phyloP scores from a whole-genome alignment of 2,113 vertebrate genomes.

The Solea solea region DNA sequence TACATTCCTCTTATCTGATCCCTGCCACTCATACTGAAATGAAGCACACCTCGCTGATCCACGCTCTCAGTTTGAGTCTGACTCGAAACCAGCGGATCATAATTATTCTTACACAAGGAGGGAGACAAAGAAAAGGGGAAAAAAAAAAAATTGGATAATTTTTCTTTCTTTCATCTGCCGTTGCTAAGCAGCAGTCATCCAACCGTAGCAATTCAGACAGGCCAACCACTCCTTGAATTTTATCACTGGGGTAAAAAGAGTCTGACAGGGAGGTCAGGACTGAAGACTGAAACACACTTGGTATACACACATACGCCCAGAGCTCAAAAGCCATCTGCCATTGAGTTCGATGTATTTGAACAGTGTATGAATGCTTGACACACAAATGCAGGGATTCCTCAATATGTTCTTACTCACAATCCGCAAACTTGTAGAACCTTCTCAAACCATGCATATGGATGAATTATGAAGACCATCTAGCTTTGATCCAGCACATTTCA shows the following conservation, averaged over 20 bases:
- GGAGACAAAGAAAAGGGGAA: slow-evolving; percentile 14
- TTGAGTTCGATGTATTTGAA: not conserved
- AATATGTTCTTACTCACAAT: too few relatives aligned
- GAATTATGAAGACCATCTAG: too few relatives aligned
- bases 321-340: not conserved
- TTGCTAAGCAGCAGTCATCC: slow-evolving; percentile 44
- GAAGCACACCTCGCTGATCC: not conserved
- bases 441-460: too few relatives aligned
- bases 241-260: slow-evolving; percentile 13
- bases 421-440: too few relatives aligned
- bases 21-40: not conserved
- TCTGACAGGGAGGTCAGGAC: not conserved
- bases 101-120: slow-evolving; percentile 16
- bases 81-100: not conserved
- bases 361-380: too few relatives aligned
- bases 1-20: too few relatives aligned
- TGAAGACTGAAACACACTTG: slow-evolving; percentile 1
- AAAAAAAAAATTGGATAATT: not conserved
- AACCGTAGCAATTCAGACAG: slow-evolving; percentile 40
- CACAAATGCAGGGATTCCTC: too few relatives aligned
- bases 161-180: slow-evolving; percentile 22
- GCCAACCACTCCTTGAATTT: slow-evolving; percentile 21
- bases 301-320: not conserved
- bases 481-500: not conserved
- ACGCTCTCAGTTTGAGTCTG: not conserved